Conservation (phyloP, 92 coral and sea anemone genomes). For the Actinostola sp. region DNA sequence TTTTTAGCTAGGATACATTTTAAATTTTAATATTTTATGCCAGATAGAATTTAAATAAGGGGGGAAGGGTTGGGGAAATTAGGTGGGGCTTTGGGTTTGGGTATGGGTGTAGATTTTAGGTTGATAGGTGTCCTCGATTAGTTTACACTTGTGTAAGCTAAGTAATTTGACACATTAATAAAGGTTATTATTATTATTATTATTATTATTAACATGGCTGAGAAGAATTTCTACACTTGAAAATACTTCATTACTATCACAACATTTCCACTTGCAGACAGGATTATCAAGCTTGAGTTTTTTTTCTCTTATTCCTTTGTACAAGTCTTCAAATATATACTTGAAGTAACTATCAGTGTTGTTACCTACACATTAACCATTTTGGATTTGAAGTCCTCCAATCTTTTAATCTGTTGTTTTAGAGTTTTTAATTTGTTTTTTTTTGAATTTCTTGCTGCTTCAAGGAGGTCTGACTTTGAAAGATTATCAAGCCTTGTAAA, state of each 20-base stretch:
- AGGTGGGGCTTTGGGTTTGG: too few species aligned
- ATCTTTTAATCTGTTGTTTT: constrained; percentile 31
- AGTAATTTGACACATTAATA: too few species aligned
- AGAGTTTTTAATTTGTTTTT: constrained; percentile 36
- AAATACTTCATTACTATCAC: constrained; percentile 27
- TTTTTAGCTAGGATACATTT: too few species aligned
- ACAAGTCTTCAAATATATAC: constrained; percentile 28
- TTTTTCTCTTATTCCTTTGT: constrained; percentile 11
- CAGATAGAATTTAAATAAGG: too few species aligned
- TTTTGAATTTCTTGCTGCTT: constrained; percentile 38
- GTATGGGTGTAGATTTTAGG: too few species aligned
- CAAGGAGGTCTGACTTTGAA: constrained; percentile 34
- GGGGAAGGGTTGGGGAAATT: too few species aligned
- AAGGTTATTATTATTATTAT: constrained; percentile 13
- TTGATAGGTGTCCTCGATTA: too few species aligned
- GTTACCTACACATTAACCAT: constrained; percentile 42
- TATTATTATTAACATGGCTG: constrained; percentile 35
- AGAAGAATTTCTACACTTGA: constrained; percentile 25
- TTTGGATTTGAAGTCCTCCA: constrained; percentile 34
- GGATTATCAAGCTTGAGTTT: constrained; percentile 36
- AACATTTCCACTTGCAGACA: constrained; percentile 38
- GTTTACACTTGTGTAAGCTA: too few species aligned
- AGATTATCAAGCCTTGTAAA: constrained; percentile 50
- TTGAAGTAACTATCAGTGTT: constrained; percentile 41
- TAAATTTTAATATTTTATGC: too few species aligned